A percentile compares a stretch with the other conserved stretches of the same genome.
Evolutionary conservation across 2,113 vertebrate genomes (phyloP).

Genomic region (Neomonachus schauinslandi): DNA sequence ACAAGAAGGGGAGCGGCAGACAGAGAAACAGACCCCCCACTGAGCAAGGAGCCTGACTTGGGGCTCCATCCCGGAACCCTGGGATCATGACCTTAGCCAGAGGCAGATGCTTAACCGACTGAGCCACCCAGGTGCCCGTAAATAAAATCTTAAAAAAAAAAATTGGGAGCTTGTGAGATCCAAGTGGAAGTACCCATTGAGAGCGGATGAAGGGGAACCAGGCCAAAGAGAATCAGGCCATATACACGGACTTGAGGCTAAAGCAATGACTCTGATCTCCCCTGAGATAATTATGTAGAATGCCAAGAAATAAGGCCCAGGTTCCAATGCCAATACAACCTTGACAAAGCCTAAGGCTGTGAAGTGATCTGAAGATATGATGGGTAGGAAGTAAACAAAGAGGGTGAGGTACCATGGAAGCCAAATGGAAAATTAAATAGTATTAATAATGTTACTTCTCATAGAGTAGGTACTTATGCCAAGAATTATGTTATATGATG

Average conservation of each 20-base stretch:
- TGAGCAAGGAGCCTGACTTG: too few species aligned
- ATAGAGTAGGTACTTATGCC: not conserved
- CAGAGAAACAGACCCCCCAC: too few species aligned
- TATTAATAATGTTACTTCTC: not conserved
- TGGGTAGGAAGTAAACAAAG: not conserved
- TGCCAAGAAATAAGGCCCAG: not conserved
- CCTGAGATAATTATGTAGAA: not conserved
- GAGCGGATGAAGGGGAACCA: not conserved
- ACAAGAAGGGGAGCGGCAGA: too few species aligned
- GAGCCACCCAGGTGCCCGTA: not conserved
- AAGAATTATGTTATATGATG: not conserved
- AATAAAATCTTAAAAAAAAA: not conserved
- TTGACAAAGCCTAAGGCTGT: not conserved
- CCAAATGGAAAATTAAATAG: not conserved
- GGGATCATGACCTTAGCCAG: too few species aligned
- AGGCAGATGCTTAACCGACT: too few species aligned
- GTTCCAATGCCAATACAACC: not conserved
- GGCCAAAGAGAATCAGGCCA: not conserved
- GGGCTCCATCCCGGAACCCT: too few species aligned
- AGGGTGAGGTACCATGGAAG: not conserved
- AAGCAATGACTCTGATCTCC: not conserved
- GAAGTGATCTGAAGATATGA: not conserved
- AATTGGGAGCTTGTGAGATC: not conserved
- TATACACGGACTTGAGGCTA: not conserved
- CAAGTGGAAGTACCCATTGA: not conserved